These are phyloP conservation scores for Lethenteron camtschaticum DNA, from an alignment of 2,113 vertebrate species.

Conservation along the genomic window DNA sequence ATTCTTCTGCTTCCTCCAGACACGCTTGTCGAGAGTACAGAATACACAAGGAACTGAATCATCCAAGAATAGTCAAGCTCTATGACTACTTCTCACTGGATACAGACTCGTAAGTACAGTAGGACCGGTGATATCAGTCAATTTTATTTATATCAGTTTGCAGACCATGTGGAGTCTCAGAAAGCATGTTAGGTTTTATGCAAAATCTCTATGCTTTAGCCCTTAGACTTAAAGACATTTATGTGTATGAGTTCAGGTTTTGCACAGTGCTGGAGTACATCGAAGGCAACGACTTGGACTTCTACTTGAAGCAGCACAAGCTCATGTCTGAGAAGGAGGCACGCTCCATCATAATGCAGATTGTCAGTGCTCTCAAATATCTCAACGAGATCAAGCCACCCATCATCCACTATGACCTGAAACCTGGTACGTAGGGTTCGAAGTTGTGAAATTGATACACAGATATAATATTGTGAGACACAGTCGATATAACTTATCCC, in stretches of 20 bases:
- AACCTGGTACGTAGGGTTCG: conserved; percentile 39
- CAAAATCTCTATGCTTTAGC: no score
- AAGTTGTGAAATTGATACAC: no score
- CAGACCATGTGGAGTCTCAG: no score
- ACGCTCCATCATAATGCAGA: conserved; percentile 98
- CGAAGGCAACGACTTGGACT: conserved; percentile 94
- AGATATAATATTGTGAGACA: no score
- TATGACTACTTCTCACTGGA: conserved; percentile 99
- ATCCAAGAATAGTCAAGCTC: conserved; percentile 94
- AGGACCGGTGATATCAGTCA: no score
- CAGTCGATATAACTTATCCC: no score
- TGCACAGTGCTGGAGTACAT: conserved; percentile 98
- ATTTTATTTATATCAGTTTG: no score
- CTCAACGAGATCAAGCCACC: conserved; percentile 98
- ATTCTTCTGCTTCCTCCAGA: conserved; percentile 21
- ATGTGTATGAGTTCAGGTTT: conserved; percentile 33
- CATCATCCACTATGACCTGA: conserved; percentile 99
- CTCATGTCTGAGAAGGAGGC: conserved; percentile 96
- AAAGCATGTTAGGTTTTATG: no score
- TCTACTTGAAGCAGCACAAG: conserved; percentile 99
- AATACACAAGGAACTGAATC: conserved; percentile 98
- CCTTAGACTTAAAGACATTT: no score
- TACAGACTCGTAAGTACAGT: conserved; percentile 74
- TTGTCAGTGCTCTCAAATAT: conserved; percentile 97
- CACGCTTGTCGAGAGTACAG: conserved; percentile 97